Evolutionary conservation across 1,140 invertebrate genomes (phyloP), one percentile per base, ranked within the genome.

Genomic region (Macrostomum lignano): DNA sequence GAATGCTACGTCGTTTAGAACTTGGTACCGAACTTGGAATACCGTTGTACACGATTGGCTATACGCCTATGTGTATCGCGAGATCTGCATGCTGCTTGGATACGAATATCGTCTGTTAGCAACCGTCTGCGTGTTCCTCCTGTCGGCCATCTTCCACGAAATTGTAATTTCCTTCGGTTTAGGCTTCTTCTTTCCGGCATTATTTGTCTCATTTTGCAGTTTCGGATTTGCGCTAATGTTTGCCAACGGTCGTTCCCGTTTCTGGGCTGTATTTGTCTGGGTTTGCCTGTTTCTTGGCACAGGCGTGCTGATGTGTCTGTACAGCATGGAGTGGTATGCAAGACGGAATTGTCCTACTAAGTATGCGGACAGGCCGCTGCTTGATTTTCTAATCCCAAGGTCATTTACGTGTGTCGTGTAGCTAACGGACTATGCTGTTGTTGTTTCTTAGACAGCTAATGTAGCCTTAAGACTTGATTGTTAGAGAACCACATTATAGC

Each of bases 41-140:
- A 64, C 75, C 9, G 69, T 88, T 0, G 79, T 93, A 0, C 72
- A 86, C 47, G 76, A 84, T 39, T 94, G 79, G 79, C 60, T 93
- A 0, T 77, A 82, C 42, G 69, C 70, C 1, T 86, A 88, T 52
- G 64, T 94, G 13, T 91, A 84, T 51, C 70, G 68, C 44, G 81
- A 86, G 43, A 47, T 74, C n/a, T 69, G 68, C 26, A 65, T 65
- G 34, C 56, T 42, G 15, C 45, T 40, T 3, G 33, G 41, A 3
- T 38, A 31, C 20, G 37, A 39, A 23, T 44, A 45, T 9, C 42
- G 40, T 19, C 30, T 41, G 9, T 32, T 52, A 1, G 48, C 63
- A 3, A 64, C 63, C 49, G 50, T 55, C 1, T 48, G 52, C 21
- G 65, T 67, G 4, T 68, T 69, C 36, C 42, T 65, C 14, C 45